These are phyloP conservation scores for Anas platyrhynchos DNA, from an alignment of 2,113 vertebrate genomes.

Conservation along the genomic window DNA sequence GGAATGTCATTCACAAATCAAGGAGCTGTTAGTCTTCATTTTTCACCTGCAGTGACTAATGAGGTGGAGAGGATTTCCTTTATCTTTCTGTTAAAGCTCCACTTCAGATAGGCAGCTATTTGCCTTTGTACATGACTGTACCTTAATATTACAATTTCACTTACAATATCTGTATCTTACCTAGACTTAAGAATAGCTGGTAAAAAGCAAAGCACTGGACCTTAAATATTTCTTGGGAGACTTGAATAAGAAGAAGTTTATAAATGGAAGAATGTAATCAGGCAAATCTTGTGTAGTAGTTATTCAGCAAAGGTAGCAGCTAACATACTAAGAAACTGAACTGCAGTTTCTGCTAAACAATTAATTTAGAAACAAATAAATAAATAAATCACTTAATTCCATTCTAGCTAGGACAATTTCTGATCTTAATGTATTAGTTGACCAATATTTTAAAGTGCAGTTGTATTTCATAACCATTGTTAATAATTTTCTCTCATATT, in stretches of 20 bases:
- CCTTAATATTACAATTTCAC: background rate
- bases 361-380: background rate
- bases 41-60: background rate
- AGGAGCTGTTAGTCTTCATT: background rate
- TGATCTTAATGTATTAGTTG: background rate
- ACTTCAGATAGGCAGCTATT: background rate
- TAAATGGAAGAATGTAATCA: background rate
- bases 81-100: background rate
- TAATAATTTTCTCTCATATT: background rate
- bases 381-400: background rate
- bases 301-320: background rate
- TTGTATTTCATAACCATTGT: background rate
- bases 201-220: background rate
- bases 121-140: background rate
- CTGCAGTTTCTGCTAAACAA: background rate
- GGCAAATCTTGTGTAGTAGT: background rate
- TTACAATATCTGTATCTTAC: background rate
- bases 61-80: background rate
- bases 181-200: background rate
- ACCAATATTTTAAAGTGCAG: background rate
- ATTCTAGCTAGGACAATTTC: background rate
- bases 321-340: background rate
- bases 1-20: background rate
- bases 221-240: background rate
- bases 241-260: background rate